Percentiles rank a stretch among this genome's conserved stretches.
Evolutionary conservation across 2,888 invertebrate genomes (phyloP).

Genomic region (Harmothoe impar): DNA sequence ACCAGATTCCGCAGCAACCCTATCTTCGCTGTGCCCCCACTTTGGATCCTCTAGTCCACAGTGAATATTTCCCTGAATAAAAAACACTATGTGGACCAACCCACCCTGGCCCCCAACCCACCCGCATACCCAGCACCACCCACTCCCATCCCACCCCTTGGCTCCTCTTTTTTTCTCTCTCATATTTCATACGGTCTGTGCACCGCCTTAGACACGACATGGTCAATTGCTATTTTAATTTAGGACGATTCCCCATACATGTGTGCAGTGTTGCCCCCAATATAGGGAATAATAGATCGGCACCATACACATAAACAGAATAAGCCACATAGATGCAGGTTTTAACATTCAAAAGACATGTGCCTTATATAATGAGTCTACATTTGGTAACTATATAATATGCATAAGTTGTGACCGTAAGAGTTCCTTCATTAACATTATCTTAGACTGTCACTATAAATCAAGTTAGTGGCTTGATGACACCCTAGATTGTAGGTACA

Average conservation of each 20-base stretch:
- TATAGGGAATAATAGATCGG: too few species aligned
- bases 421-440: constrained; percentile 37
- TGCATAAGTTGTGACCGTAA: not conserved
- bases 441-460: constrained; percentile 13
- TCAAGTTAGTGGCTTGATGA: constrained; percentile 33
- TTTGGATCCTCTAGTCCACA: not conserved
- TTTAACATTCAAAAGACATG: too few species aligned
- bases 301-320: too few species aligned
- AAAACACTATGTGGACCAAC: not conserved
- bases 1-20: constrained; percentile 12
- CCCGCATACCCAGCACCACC: not conserved
- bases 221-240: constrained; percentile 56
- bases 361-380: not conserved
- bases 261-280: too few species aligned
- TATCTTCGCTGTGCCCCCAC: constrained; percentile 34
- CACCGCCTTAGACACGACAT: constrained; percentile 19
- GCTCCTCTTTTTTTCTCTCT: not conserved
- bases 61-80: constrained; percentile 49
- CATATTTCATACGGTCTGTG: constrained; percentile 16
- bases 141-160: not conserved
- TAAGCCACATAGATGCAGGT: too few species aligned
- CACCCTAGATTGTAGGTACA: constrained; percentile 35
- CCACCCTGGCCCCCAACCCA: not conserved
- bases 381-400: not conserved
- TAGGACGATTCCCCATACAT: not conserved